phyloP scores from a whole-genome alignment of 1,140 invertebrate species.

The Schlechtendalia chinensis region DNA sequence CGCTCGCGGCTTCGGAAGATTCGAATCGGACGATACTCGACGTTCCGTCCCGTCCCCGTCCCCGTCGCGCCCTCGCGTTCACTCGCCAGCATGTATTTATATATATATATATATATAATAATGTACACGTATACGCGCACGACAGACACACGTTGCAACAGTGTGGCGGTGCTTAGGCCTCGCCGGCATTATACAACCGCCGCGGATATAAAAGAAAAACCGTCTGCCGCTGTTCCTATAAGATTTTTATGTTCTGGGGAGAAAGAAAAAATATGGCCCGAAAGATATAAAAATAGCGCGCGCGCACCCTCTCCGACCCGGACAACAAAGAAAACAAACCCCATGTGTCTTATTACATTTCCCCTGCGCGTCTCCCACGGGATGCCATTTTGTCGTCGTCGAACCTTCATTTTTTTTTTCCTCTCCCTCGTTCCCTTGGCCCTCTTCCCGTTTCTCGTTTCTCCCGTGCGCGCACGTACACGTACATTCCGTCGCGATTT shows the following conservation, averaged over 20 bases:
- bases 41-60: too few species aligned
- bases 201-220: constrained; percentile 25
- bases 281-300: constrained; percentile 45
- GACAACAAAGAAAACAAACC: constrained; percentile 51
- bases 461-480: background rate
- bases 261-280: constrained; percentile 40
- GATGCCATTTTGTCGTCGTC: constrained; percentile 52
- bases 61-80: too few species aligned
- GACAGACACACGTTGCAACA: background rate
- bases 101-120: constrained; percentile 6
- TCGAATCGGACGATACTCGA: constrained; percentile 20
- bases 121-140: background rate
- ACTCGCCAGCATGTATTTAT: background rate
- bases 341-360: constrained; percentile 52
- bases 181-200: background rate
- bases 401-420: constrained; percentile 51
- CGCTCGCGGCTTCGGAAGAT: background rate
- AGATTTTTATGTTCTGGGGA: constrained; percentile 42
- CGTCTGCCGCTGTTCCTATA: constrained; percentile 27
- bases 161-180: background rate
- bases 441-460: background rate
- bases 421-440: too few species aligned
- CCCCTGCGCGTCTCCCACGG: constrained; percentile 51
- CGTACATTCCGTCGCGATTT: constrained; percentile 1
- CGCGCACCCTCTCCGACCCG: constrained; percentile 19